phyloP scores from a whole-genome alignment of 2,113 vertebrate genomes.

The Tachysurus fulvidraco region DNA sequence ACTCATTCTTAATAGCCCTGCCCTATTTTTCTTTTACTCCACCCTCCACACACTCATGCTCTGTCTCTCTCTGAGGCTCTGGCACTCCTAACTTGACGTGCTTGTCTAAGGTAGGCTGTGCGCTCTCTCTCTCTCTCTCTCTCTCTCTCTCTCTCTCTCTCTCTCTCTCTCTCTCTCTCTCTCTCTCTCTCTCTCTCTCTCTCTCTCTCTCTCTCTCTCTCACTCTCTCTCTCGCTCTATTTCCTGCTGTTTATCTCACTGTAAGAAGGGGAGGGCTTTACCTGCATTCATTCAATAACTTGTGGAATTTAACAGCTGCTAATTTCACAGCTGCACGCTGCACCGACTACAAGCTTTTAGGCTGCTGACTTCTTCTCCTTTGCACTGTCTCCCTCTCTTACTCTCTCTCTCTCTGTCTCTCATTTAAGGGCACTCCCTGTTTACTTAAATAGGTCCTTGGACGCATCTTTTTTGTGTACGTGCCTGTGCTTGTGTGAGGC shows the following conservation, averaged over 20 bases:
- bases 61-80: constrained; percentile 47
- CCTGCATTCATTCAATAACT: constrained; percentile 80
- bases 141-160: constrained; percentile 63
- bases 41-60: constrained; percentile 44
- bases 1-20: constrained; percentile 65
- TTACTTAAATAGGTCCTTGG: constrained; percentile 23
- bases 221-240: too few species aligned
- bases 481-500: constrained; percentile 32
- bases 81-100: constrained; percentile 68
- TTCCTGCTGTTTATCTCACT: constrained; percentile 9
- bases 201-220: too few species aligned
- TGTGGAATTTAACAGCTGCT: constrained; percentile 76
- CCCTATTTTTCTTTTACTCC: constrained; percentile 51
- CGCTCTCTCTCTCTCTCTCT: constrained; percentile 62
- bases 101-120: constrained; percentile 74
- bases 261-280: constrained; percentile 67
- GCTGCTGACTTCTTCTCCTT: constrained; percentile 51
- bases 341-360: constrained; percentile 62
- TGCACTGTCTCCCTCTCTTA: constrained; percentile 28
- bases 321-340: constrained; percentile 59
- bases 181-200: too few species aligned
- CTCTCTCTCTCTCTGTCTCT: constrained; percentile 2
- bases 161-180: constrained; percentile 61
- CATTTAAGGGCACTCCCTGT: constrained; percentile 8
- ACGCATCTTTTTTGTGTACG: constrained; percentile 11